Evolutionary conservation across 2,113 vertebrate species (phyloP), one percentile per base, ranked within the genome.

Genomic region (Carassius auratus): DNA sequence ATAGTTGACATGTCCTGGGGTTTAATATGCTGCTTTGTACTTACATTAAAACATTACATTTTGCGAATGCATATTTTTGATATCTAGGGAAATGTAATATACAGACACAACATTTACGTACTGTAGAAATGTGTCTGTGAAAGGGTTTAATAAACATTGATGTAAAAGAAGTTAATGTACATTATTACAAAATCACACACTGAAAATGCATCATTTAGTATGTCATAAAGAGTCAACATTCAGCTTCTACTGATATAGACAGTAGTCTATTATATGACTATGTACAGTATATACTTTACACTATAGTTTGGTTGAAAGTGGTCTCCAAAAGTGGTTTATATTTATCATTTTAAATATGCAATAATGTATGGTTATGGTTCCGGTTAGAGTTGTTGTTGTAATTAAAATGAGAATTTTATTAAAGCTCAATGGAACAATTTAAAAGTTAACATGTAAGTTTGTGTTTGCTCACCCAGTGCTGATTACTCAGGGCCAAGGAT

Each of bases 381-480:
- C 19, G 0, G 23, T 33, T 33, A 33, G 13, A 68, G 71, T 52
- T 52, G 13, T 50, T 68, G 9, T 68, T 8, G 55, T 59, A 21
- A n/a, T 59, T 59, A 59, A 61, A 61, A 21, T 9, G 0, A 10
- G 57, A 61, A 61, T 61, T 61, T 1, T 3, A 61, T 59, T 8
- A 59, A 8, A 59, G 21, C 21, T 21, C 19, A 21, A 55, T 10
- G 1, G 13, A 50, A 15, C 23, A 14, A 10, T 74, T 74, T 15
- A 15, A 26, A 75, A 26, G 6, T 45, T 45, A n/a, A 23, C 3
- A 8, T 74, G 69, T 74, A 38, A 48, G 74, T 38, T 48, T 33
- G 23, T 57, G 19, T 59, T 15, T 73, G 30, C 81, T 83, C 19
- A 83, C 81, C 81, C 81, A 19, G 3, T 74, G 68, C 8, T 73